A percentile compares a stretch with the other conserved stretches of the same genome.
Conservation (phyloP, 2,888 invertebrate genomes). For the Plagodis pulveraria region DNA sequence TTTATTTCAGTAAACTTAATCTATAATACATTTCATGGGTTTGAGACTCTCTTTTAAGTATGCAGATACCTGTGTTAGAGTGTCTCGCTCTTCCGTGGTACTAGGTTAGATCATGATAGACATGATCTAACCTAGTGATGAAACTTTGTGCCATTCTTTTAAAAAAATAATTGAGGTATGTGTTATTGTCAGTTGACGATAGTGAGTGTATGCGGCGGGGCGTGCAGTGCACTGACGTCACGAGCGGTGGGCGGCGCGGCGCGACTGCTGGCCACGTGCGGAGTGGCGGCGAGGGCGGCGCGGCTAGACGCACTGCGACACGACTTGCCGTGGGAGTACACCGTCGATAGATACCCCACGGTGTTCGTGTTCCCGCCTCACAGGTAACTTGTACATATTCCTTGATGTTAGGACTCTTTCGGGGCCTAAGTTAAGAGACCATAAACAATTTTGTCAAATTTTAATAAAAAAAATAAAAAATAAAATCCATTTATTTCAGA, state of each 20-base stretch:
- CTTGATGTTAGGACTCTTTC: neutral
- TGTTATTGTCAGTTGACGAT: conserved; percentile 84
- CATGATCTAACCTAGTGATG: too few species aligned
- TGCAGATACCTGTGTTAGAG: too few species aligned
- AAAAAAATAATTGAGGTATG: conserved; percentile 5
- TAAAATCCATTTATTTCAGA: too few species aligned
- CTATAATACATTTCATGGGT: too few species aligned
- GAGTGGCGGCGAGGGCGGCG: conserved; percentile 70
- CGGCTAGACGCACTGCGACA: conserved; percentile 93
- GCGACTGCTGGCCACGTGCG: conserved; percentile 82
- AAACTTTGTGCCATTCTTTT: too few species aligned
- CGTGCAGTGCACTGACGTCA: conserved; percentile 89
- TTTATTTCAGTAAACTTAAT: too few species aligned
- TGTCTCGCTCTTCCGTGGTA: too few species aligned
- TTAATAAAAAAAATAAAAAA: too few species aligned
- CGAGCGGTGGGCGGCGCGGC: conserved; percentile 89
- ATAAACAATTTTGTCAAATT: too few species aligned
- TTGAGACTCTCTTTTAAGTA: too few species aligned
- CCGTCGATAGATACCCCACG: conserved; percentile 91
- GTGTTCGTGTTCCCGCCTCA: conserved; percentile 91
- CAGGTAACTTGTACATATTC: conserved; percentile 70
- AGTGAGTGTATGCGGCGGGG: conserved; percentile 91
- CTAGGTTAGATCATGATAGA: too few species aligned
- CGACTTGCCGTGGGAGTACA: conserved; percentile 95
- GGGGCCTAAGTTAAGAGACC: too few species aligned